These are phyloP conservation scores for Sialis lutaria DNA, from an alignment of 2,888 invertebrate genomes.

Conservation along the genomic window DNA sequence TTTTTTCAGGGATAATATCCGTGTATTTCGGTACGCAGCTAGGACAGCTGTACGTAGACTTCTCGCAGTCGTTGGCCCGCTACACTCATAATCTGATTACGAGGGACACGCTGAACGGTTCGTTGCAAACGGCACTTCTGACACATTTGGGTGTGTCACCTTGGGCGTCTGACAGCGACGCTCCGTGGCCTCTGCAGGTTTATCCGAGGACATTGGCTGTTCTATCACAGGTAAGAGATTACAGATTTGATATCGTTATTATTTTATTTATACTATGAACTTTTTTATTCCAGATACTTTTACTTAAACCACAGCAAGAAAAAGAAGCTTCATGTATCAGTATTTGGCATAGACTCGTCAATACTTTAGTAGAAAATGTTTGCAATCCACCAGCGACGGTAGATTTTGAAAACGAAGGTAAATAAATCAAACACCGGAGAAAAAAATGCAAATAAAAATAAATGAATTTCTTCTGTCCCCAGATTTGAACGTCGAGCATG, in stretches of 20 bases:
- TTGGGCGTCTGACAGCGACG: conserved; percentile 41
- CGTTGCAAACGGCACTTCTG: conserved; percentile 51
- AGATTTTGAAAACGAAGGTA: conserved; percentile 59
- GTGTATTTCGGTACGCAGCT: conserved; percentile 53
- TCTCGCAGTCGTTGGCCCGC: conserved; percentile 60
- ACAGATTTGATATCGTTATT: no score
- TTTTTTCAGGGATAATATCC: conserved; percentile 44
- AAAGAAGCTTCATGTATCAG: conserved; percentile 79
- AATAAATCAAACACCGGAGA: neutral
- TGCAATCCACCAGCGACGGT: conserved; percentile 41
- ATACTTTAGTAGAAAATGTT: conserved; percentile 76
- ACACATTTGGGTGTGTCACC: conserved; percentile 60
- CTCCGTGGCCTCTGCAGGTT: conserved; percentile 61
- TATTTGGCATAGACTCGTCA: conserved; percentile 82
- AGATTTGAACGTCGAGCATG: conserved; percentile 92
- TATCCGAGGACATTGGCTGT: conserved; percentile 62
- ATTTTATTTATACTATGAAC: no score
- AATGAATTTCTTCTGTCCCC: conserved; percentile 21
- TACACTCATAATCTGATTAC: conserved; percentile 69
- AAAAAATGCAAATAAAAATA: conserved; percentile 7
- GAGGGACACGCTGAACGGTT: conserved; percentile 44
- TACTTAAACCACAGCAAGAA: conserved; percentile 65
- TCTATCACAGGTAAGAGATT: conserved; percentile 50
- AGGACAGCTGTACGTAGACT: conserved; percentile 54
- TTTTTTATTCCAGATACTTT: conserved; percentile 34